Percentiles rank a stretch among this genome's conserved stretches.
These are phyloP conservation scores for Steatocranus sp. DNA, from an alignment of 2,797 vertebrate genomes.

Conservation along the genomic window DNA sequence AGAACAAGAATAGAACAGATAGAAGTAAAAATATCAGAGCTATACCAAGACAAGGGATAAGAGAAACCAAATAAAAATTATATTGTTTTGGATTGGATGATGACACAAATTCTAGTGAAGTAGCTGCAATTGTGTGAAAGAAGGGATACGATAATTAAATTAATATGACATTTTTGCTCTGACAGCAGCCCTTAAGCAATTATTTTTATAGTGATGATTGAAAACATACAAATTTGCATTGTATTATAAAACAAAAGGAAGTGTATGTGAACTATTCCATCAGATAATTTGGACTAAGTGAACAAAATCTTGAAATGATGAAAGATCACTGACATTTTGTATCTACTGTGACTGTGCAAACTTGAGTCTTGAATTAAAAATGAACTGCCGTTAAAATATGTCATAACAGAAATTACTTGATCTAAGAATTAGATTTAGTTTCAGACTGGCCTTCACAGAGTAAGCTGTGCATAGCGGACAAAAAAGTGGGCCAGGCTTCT, in stretches of 20 bases:
- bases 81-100: neutral
- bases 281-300: neutral
- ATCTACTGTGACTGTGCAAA: neutral
- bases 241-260: neutral
- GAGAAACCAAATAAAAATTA: neutral
- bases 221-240: neutral
- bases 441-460: neutral
- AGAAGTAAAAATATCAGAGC: neutral
- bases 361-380: neutral
- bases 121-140: neutral
- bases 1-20: neutral
- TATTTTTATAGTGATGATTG: neutral
- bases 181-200: neutral
- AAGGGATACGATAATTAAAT: rapidly evolving
- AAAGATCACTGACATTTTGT: neutral
- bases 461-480: neutral
- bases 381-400: neutral
- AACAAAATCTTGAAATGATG: too few species aligned
- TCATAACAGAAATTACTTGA: neutral
- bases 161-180: neutral
- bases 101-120: neutral
- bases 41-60: neutral
- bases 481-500: slow-evolving; percentile 43
- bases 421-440: neutral
- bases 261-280: neutral